These are phyloP conservation scores for Caprella mutica DNA, from an alignment of 2,888 invertebrate genomes.

Conservation along the genomic window DNA sequence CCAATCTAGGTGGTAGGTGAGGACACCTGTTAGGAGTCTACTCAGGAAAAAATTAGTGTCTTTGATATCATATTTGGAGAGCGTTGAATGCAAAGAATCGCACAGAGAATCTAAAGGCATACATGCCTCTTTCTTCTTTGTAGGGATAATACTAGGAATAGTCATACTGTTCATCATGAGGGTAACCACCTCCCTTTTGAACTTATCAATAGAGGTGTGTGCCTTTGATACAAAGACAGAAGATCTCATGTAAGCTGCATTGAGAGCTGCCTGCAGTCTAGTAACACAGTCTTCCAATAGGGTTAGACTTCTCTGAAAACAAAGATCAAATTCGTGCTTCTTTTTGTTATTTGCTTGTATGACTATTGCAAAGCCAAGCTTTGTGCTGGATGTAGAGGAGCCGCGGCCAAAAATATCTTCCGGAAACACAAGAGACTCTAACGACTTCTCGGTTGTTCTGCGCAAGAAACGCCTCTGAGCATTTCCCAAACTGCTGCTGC, in stretches of 20 bases:
- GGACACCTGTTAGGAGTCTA: conserved; percentile 71
- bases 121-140: too few relatives aligned
- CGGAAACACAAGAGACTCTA: conserved; percentile 44
- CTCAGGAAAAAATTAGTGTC: too few relatives aligned
- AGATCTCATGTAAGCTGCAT: conserved; percentile 50
- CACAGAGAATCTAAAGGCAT: too few relatives aligned
- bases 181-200: conserved; percentile 27
- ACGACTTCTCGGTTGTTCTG: conserved; percentile 47
- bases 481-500: conserved; percentile 46
- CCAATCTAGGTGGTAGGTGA: conserved; percentile 86
- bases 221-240: conserved; percentile 20
- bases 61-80: too few relatives aligned
- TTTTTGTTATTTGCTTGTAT: conserved; percentile 40
- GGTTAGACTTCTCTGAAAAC: too few relatives aligned
- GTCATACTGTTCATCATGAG: too few relatives aligned
- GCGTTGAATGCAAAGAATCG: too few relatives aligned
- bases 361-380: conserved; percentile 56
- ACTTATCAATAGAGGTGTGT: conserved; percentile 16
- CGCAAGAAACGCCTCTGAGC: conserved; percentile 48
- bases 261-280: conserved; percentile 54
- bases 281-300: conserved; percentile 57
- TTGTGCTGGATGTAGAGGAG: conserved; percentile 41
- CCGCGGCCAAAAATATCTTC: too few relatives aligned
- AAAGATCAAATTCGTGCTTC: too few relatives aligned
- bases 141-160: too few relatives aligned